These are phyloP conservation scores for Himantopus leucocephalus DNA, from an alignment of 2,113 vertebrate genomes.

Conservation along the genomic window DNA sequence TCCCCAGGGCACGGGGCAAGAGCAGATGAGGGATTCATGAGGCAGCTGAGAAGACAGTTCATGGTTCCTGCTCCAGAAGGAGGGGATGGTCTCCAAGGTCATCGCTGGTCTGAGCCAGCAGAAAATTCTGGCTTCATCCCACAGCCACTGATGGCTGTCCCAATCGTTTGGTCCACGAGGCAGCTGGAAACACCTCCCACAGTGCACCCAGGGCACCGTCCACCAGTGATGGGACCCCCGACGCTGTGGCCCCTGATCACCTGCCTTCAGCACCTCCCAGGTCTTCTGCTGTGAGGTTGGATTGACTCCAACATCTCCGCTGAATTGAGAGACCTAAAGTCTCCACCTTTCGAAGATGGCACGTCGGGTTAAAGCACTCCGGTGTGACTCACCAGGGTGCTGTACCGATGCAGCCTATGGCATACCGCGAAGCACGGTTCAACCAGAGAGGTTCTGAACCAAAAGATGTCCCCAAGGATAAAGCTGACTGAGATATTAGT, in stretches of 20 bases:
- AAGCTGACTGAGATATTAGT: neutral
- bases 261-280: neutral
- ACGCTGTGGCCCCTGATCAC: accelerated
- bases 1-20: accelerated
- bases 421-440: neutral
- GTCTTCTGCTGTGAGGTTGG: accelerated
- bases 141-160: accelerated
- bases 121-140: neutral
- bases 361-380: neutral
- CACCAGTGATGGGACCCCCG: neutral
- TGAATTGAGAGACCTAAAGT: neutral
- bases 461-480: neutral
- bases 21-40: neutral
- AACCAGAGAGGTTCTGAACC: neutral
- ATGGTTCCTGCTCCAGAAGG: neutral
- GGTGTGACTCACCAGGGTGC: neutral
- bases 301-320: neutral
- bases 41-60: neutral
- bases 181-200: neutral
- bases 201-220: neutral
- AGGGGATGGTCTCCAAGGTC: neutral
- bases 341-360: neutral
- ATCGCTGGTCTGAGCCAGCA: neutral
- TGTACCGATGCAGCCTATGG: neutral
- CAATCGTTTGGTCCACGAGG: accelerated